Conservation (phyloP, 2,113 vertebrate genomes). For the Poeciliopsis prolifica region DNA sequence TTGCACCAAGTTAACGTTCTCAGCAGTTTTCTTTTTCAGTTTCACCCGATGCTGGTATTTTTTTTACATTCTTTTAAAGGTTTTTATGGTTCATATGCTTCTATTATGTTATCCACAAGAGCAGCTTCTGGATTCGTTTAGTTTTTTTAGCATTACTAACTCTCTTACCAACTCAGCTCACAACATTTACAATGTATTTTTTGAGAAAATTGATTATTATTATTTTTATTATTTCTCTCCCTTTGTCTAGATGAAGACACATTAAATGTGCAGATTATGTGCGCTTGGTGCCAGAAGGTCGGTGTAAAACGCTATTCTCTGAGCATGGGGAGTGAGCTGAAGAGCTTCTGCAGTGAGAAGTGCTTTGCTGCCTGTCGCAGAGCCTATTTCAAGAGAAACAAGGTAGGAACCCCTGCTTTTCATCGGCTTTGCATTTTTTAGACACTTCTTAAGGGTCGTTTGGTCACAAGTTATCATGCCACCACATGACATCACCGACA, state of each 20-base stretch:
- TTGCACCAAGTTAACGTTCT: background rate
- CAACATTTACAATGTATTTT: background rate
- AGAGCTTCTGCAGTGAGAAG: conserved; percentile 99
- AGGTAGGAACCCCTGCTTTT: conserved; percentile 82
- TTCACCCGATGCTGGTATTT: background rate
- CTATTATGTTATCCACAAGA: background rate
- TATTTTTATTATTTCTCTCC: background rate
- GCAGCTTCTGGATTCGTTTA: background rate
- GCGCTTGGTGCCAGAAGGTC: conserved; percentile 99
- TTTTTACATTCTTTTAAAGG: no score
- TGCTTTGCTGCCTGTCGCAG: conserved; percentile 98
- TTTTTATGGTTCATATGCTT: background rate
- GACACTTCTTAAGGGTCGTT: background rate
- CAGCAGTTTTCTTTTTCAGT: background rate
- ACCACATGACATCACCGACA: background rate
- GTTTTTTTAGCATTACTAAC: background rate
- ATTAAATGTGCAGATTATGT: conserved; percentile 99
- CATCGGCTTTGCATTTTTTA: conserved; percentile 9
- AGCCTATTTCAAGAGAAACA: conserved; percentile 99
- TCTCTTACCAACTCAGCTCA: background rate
- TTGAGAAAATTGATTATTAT: background rate
- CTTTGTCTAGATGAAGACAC: conserved; percentile 91
- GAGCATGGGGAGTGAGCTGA: conserved; percentile 99
- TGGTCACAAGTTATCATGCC: conserved; percentile 13
- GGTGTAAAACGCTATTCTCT: conserved; percentile 98